Evolutionary conservation across 2,797 vertebrate genomes (phyloP).

Genomic region (Macropodus opercularis): DNA sequence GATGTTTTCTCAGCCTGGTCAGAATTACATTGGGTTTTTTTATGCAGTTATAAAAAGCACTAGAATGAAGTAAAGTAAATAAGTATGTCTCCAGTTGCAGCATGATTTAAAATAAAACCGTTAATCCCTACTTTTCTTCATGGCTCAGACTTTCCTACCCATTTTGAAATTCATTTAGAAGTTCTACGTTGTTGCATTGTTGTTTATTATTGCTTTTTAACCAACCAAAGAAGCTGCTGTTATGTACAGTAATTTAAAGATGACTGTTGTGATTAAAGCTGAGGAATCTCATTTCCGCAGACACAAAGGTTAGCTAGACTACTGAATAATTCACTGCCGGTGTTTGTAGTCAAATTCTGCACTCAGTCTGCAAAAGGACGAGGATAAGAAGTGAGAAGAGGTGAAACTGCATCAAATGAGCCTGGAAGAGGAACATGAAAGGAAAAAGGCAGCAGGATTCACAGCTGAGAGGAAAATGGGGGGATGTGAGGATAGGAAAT

Average conservation of each 20-base stretch:
- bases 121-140: not conserved
- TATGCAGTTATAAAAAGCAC: not conserved
- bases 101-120: not conserved
- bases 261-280: not conserved
- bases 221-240: not conserved
- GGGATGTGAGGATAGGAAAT: slow-evolving; percentile 1
- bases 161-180: not conserved
- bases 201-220: not conserved
- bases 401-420: slow-evolving; percentile 18
- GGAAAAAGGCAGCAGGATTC: slow-evolving; percentile 29
- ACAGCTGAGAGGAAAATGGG: slow-evolving; percentile 4
- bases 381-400: slow-evolving; percentile 19
- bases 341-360: slow-evolving; percentile 33
- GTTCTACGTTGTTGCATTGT: not conserved
- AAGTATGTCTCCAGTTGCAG: not conserved
- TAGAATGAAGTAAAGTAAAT: too few species aligned
- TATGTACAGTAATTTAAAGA: not conserved
- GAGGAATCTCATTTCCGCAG: slow-evolving; percentile 2
- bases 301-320: slow-evolving; percentile 14
- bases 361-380: slow-evolving; percentile 35
- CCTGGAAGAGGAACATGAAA: slow-evolving; percentile 39
- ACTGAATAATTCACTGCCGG: slow-evolving; percentile 40
- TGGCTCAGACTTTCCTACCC: not conserved
- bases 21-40: not conserved
- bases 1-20: not conserved